Evolutionary conservation across 37 sponge, comb jelly and placozoan genomes (phyloP).

Genomic region (Cliona cf. orientalis): DNA sequence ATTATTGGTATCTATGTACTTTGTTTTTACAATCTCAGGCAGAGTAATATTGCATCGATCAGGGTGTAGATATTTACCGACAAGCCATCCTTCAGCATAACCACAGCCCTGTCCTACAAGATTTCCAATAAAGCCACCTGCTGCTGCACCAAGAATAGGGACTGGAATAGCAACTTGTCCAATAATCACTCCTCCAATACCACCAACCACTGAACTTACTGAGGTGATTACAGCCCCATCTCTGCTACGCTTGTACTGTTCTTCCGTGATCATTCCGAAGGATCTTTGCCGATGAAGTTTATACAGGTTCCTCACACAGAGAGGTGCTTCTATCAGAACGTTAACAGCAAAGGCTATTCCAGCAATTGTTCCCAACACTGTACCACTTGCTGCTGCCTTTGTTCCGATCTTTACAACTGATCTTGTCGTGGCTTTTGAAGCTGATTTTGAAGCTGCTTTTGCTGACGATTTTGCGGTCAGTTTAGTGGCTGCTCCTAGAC

Average conservation of each 20-base stretch:
- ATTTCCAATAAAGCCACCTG: constrained; percentile 16
- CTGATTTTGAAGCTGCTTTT: too few relatives aligned
- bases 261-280: constrained; percentile 20
- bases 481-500: too few relatives aligned
- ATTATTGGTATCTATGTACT: too few relatives aligned
- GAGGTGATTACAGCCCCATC: not conserved
- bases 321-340: constrained; percentile 21
- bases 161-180: constrained; percentile 44
- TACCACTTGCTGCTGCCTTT: not conserved
- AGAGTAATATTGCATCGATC: too few relatives aligned
- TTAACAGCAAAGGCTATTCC: constrained; percentile 13
- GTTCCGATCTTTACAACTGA: constrained; percentile 14
- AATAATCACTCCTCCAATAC: constrained; percentile 18
- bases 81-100: constrained; percentile 8
- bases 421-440: too few relatives aligned
- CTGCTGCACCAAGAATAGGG: constrained; percentile 41
- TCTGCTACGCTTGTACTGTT: constrained; percentile 25
- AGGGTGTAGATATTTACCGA: too few relatives aligned
- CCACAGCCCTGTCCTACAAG: constrained; percentile 18
- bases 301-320: constrained; percentile 15
- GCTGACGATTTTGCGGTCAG: too few relatives aligned
- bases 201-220: constrained; percentile 15
- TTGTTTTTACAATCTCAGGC: too few relatives aligned
- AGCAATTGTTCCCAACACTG: constrained; percentile 9
- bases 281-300: constrained; percentile 31